These are phyloP conservation scores for Triplophysa tibetana DNA, from an alignment of 2,113 vertebrate species.

Conservation along the genomic window DNA sequence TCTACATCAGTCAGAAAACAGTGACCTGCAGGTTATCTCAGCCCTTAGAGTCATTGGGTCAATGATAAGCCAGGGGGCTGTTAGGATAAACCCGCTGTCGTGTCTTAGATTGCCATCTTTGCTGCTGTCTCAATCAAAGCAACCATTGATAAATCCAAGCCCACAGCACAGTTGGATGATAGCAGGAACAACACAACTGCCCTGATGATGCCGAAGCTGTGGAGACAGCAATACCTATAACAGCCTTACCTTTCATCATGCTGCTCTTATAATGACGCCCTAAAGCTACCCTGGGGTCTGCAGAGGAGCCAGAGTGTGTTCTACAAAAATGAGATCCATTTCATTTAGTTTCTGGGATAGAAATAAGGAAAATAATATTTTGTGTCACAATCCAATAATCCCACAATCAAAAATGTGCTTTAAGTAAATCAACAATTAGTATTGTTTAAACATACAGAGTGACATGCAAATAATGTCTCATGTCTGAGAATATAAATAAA, in stretches of 20 bases:
- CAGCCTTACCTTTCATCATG: slow-evolving; percentile 59
- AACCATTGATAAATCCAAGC: slow-evolving; percentile 60
- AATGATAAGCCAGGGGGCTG: background rate
- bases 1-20: background rate
- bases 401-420: slow-evolving; percentile 4
- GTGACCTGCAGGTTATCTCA: slow-evolving; percentile 11
- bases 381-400: slow-evolving; percentile 1
- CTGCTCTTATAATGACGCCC: slow-evolving; percentile 57
- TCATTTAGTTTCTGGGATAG: background rate
- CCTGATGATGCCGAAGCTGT: slow-evolving; percentile 67
- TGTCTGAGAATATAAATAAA: background rate
- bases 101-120: background rate
- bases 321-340: slow-evolving; percentile 7
- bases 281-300: slow-evolving; percentile 23
- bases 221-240: slow-evolving; percentile 57
- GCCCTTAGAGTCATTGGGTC: background rate
- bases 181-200: slow-evolving; percentile 60
- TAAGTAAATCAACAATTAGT: slow-evolving; percentile 5
- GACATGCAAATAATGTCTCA: slow-evolving; percentile 4
- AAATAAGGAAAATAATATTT: background rate
- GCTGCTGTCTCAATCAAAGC: slow-evolving; percentile 33
- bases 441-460: background rate
- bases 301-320: background rate
- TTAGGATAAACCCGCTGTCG: background rate
- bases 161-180: slow-evolving; percentile 47